A percentile compares a stretch with the other conserved stretches of the same genome.
These are phyloP conservation scores for Drosophila basisetae DNA, from an alignment of 2,888 invertebrate genomes.

Conservation along the genomic window DNA sequence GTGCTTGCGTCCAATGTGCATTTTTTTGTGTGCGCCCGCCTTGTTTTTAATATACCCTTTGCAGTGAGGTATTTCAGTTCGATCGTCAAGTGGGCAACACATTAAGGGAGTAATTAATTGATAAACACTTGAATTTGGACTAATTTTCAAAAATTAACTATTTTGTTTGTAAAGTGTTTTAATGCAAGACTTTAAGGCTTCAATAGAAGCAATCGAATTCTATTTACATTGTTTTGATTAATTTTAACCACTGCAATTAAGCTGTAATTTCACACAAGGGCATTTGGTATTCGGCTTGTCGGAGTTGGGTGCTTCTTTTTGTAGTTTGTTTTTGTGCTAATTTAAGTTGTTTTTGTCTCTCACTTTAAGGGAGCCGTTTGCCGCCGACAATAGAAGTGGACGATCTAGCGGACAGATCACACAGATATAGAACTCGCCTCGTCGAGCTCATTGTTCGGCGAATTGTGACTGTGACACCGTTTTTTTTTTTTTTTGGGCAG, in stretches of 20 bases:
- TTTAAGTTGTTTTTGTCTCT: conserved; percentile 33
- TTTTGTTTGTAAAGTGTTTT: not conserved
- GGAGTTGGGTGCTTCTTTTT: not conserved
- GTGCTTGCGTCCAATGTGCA: conserved; percentile 11
- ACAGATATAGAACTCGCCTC: conserved; percentile 26
- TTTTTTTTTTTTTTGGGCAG: conserved; percentile 28
- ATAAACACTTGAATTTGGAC: too few relatives aligned
- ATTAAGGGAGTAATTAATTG: not conserved
- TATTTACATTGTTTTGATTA: not conserved
- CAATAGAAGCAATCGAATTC: not conserved
- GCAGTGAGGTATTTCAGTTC: not conserved
- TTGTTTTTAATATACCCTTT: conserved; percentile 12
- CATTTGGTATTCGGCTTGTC: not conserved
- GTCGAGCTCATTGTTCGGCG: conserved; percentile 68
- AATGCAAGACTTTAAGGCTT: not conserved
- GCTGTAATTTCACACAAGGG: not conserved
- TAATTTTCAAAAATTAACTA: not conserved
- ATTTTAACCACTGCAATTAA: not conserved
- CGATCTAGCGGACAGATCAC: conserved; percentile 33
- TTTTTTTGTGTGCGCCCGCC: conserved; percentile 11
- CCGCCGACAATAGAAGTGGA: conserved; percentile 37
- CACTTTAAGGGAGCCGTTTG: conserved; percentile 63
- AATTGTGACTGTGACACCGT: conserved; percentile 67
- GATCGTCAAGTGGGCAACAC: not conserved
- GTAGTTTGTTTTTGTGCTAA: conserved; percentile 27